phyloP scores from a whole-genome alignment of 2,113 vertebrate genomes.

The Nanorana parkeri region DNA sequence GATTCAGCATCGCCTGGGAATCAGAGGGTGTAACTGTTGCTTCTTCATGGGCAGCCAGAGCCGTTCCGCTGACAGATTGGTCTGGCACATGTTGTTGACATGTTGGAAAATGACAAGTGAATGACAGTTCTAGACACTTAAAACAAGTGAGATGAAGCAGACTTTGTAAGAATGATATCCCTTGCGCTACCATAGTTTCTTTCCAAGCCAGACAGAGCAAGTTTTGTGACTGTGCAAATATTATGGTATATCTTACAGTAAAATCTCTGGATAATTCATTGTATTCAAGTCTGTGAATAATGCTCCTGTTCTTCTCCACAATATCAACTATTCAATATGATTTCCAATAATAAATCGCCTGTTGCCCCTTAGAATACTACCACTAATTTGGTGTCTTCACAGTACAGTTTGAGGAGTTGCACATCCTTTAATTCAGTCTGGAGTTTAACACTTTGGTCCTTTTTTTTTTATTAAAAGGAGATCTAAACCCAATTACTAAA shows the following conservation, averaged over 20 bases:
- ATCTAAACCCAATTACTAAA: too few relatives aligned
- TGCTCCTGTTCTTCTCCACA: too few relatives aligned
- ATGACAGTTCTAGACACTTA: slow-evolving; percentile 73
- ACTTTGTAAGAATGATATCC: slow-evolving; percentile 62
- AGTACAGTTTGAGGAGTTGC: too few relatives aligned
- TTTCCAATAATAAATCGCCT: too few relatives aligned
- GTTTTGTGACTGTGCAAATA: neutral
- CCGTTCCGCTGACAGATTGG: slow-evolving; percentile 75
- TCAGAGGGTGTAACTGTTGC: slow-evolving; percentile 30
- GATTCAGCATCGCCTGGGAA: neutral
- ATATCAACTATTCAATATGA: too few relatives aligned
- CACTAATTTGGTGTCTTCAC: too few relatives aligned
- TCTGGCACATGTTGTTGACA: slow-evolving; percentile 72
- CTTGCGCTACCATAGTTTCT: neutral
- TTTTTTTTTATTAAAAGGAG: too few relatives aligned
- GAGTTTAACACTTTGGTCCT: too few relatives aligned
- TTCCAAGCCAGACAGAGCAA: neutral
- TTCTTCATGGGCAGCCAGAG: slow-evolving; percentile 74
- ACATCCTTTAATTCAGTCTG: too few relatives aligned
- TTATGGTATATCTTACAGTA: neutral
- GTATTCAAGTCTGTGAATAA: too few relatives aligned
- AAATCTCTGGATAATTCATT: neutral
- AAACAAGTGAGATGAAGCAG: slow-evolving; percentile 70
- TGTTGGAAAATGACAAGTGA: slow-evolving; percentile 75
- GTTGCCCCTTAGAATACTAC: too few relatives aligned